Evolutionary conservation across 2,113 vertebrate genomes (phyloP), one percentile per base, ranked within the genome.

Genomic region (Chloropsis hardwickii): DNA sequence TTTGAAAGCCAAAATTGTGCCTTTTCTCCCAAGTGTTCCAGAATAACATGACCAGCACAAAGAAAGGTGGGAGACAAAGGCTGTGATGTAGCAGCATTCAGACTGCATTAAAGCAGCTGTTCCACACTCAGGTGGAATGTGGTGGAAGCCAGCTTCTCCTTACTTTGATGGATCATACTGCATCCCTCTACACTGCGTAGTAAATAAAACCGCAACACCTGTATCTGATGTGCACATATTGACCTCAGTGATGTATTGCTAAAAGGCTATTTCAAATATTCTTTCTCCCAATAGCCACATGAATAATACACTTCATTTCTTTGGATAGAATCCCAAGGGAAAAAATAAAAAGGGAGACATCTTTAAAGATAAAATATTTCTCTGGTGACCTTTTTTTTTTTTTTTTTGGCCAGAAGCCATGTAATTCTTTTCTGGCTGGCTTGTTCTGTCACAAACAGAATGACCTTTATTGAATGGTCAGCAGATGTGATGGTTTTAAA

Each of bases 401-500:
- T 39, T 39, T 56, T 65, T 72, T 51, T 65, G 16, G 39, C 53
- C 57, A 83, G 74, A 74, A 74, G 79, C 65, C 4, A 6, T 29
- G 21, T 62, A 67, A 79, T 90, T 76, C 18, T 78, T 65, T 89
- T 84, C 77, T 77, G 51, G 10, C 33, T 95, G 69, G 56, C 47
- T 91, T 58, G 33, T 70, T 92, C 84, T 89, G 64, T 73, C 70
- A 80, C 77, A 81, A 78, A 78, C 33, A 88, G 58, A 92, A 91
- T 70, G 88, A 71, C 42, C 94, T 95, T 78, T 90, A 93, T 37
- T 64, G 81, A 92, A 44, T 40, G 79, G 81, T 89, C 92, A 89
- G 77, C 20, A 95, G 96, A 54, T 45, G 40, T 39, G 80, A 79
- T 27, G 85, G 71, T 61, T 81, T 96, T 88, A 93, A 83, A 76